A percentile compares a stretch with the other conserved stretches of the same genome.
Conservation (phyloP, 92 coral and sea anemone species). For the Ricordea florida region DNA sequence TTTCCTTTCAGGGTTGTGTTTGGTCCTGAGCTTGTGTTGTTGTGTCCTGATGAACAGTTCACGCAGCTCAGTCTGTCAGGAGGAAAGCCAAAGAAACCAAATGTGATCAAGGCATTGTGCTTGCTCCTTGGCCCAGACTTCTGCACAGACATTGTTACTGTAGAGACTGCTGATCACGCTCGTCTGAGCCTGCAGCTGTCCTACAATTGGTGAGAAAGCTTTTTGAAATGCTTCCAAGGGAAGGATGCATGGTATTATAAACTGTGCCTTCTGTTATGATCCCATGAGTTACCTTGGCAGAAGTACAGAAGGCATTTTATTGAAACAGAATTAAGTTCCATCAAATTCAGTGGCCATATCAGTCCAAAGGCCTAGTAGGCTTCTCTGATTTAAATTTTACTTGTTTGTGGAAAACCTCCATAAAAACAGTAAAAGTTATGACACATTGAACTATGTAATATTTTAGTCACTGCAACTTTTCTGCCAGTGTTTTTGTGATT, state of each 20-base stretch:
- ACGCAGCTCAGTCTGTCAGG: slow-evolving; percentile 98
- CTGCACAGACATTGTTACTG: slow-evolving; percentile 97
- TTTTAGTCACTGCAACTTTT: too few relatives aligned
- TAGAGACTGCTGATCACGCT: slow-evolving; percentile 99
- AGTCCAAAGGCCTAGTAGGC: too few relatives aligned
- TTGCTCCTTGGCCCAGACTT: slow-evolving; percentile 97
- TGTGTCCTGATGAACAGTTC: slow-evolving; percentile 99
- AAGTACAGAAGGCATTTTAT: too few relatives aligned
- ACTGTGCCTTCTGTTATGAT: not conserved
- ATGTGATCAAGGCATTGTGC: slow-evolving; percentile 97
- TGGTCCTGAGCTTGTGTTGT: slow-evolving; percentile 98
- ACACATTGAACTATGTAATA: too few relatives aligned
- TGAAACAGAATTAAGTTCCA: too few relatives aligned
- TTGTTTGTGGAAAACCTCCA: too few relatives aligned
- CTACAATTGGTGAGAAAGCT: slow-evolving; percentile 83
- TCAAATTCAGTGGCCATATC: too few relatives aligned
- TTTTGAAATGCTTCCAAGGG: not conserved
- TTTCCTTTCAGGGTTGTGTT: slow-evolving; percentile 75
- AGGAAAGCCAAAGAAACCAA: slow-evolving; percentile 98
- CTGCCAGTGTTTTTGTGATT: too few relatives aligned
- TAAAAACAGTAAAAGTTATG: too few relatives aligned
- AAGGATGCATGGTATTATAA: not conserved
- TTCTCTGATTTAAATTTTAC: too few relatives aligned
- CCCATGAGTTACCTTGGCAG: too few relatives aligned
- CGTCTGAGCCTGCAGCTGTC: slow-evolving; percentile 93